A percentile compares a stretch with the other conserved stretches of the same genome.
Conservation (phyloP, 2,113 vertebrate genomes). For the Pygoscelis adeliae region DNA sequence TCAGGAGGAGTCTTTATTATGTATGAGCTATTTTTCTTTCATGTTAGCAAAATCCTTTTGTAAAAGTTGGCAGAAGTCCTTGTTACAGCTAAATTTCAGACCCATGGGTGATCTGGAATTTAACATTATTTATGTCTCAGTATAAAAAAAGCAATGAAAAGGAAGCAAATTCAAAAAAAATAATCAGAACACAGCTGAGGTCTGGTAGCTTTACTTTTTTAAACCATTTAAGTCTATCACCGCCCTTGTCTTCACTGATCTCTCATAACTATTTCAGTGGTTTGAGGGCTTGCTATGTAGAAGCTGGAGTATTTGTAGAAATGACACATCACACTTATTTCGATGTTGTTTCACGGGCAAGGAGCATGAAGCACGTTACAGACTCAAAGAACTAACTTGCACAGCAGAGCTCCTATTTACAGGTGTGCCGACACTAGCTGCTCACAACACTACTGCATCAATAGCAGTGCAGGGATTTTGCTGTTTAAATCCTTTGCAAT, state of each 20-base stretch:
- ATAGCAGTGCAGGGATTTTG: neutral
- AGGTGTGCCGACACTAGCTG: neutral
- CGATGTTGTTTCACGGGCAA: neutral
- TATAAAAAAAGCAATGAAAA: slow-evolving; percentile 40
- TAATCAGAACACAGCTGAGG: slow-evolving; percentile 3
- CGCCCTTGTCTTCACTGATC: neutral
- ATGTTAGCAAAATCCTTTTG: slow-evolving; percentile 53
- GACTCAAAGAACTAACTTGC: neutral
- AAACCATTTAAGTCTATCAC: neutral
- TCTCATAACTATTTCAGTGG: neutral
- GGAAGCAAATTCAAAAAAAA: slow-evolving; percentile 50
- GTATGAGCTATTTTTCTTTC: slow-evolving; percentile 52
- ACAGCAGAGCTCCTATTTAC: neutral
- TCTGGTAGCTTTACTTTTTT: slow-evolving; percentile 3
- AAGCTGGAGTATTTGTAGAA: neutral
- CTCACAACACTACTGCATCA: neutral
- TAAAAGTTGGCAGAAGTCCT: slow-evolving; percentile 47
- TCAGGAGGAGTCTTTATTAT: slow-evolving; percentile 38
- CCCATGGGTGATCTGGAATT: slow-evolving; percentile 52
- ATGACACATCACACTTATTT: neutral
- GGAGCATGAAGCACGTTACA: neutral
- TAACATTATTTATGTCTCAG: slow-evolving; percentile 47
- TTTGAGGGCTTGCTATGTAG: neutral
- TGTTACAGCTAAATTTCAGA: slow-evolving; percentile 27
- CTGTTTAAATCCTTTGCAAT: neutral